Conservation (phyloP, 2,888 invertebrate genomes). For the Tiliacea citrago region DNA sequence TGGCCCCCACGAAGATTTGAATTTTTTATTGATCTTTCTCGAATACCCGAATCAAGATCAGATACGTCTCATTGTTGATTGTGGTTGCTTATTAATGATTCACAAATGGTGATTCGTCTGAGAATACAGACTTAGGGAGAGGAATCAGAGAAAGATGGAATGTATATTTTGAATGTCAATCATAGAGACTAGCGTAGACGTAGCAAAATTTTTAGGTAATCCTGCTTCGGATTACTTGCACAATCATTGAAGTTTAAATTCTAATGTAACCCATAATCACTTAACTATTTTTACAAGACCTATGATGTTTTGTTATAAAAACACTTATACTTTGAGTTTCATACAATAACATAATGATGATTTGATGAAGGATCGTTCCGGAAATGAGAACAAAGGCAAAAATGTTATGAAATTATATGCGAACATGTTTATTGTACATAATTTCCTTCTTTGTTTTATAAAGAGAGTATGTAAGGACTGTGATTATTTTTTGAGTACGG, state of each 20-base stretch:
- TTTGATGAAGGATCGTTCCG: too few species aligned
- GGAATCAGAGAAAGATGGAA: background rate
- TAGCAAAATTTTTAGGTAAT: too few species aligned
- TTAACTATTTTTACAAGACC: too few species aligned
- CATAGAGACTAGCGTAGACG: too few species aligned
- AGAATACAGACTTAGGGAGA: background rate
- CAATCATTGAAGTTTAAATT: too few species aligned
- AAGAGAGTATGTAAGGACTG: background rate
- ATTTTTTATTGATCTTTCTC: conserved; percentile 66
- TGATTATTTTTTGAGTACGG: too few species aligned
- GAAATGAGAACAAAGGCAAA: conserved; percentile 48
- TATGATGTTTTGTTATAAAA: too few species aligned
- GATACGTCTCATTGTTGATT: conserved; percentile 52
- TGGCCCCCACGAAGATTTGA: conserved; percentile 56
- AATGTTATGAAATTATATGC: conserved; percentile 44
- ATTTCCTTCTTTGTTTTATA: conserved; percentile 5
- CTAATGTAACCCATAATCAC: too few species aligned
- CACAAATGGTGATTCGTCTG: conserved; percentile 34
- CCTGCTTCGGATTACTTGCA: too few species aligned
- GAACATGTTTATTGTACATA: background rate
- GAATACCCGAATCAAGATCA: conserved; percentile 66
- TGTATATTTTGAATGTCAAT: background rate
- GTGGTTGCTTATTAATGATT: conserved; percentile 54
- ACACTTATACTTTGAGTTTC: too few species aligned
- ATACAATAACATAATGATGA: too few species aligned